Evolutionary conservation across 2,113 vertebrate species (phyloP).

Genomic region (Callaeas wilsoni): DNA sequence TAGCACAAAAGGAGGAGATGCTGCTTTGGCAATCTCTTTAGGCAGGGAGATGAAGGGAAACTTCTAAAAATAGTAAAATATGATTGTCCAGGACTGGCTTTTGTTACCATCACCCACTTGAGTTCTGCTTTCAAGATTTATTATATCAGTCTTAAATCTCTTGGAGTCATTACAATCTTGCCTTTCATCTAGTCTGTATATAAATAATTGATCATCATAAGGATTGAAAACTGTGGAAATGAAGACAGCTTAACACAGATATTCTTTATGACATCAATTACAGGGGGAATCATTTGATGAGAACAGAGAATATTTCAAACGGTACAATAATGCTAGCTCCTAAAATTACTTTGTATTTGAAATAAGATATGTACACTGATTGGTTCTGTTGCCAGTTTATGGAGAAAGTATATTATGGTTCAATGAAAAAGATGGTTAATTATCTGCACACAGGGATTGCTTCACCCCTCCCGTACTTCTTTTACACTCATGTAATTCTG

Average conservation of each 20-base stretch:
- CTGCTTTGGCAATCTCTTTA: neutral
- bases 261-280: conserved; percentile 82
- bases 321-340: conserved; percentile 68
- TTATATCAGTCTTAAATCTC: conserved; percentile 65
- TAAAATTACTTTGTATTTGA: conserved; percentile 73
- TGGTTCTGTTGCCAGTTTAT: conserved; percentile 56
- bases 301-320: conserved; percentile 75
- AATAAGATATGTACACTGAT: conserved; percentile 65
- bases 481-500: neutral
- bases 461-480: neutral
- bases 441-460: neutral
- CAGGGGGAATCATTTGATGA: conserved; percentile 74
- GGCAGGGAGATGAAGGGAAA: neutral
- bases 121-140: conserved; percentile 68
- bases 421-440: conserved; percentile 66
- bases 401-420: conserved; percentile 57
- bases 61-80: conserved; percentile 52
- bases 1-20: neutral
- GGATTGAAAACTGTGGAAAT: conserved; percentile 72
- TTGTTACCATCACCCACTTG: conserved; percentile 59
- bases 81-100: conserved; percentile 26
- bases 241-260: conserved; percentile 76
- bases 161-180: conserved; percentile 68
- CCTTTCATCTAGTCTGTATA: conserved; percentile 70
- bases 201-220: conserved; percentile 81